Base-by-base conservation (phyloP, 2,797 vertebrate species). In the Pseudotriccus pelzelni region DNA sequence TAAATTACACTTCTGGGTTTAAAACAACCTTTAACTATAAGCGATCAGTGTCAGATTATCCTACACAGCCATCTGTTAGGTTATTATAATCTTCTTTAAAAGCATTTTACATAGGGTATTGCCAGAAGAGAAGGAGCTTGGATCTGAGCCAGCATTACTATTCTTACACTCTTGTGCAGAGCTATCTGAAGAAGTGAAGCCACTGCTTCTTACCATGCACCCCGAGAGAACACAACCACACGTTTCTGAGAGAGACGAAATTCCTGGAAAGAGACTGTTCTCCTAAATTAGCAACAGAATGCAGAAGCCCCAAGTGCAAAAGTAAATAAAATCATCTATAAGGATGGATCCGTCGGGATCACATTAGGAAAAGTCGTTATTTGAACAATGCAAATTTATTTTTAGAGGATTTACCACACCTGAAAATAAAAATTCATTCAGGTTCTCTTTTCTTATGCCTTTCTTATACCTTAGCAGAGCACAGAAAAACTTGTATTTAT, bases 51-150 rank as follows among this genome's bases (percentile, higher is more conserved):
- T 94, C 87, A 93, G 82, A 94, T 94, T 89, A 96, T 94, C 91
- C 93, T 94, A 94, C 91, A 94, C 73, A 93, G 87, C 93, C 93
- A 97, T 96, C 96, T 97, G 96, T 89, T 91, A 88, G 66, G 76
- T 85, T 94, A 94, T 90, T 89, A 94, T 88, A 96, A 58, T 90
- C 24, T 87, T 84, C 74, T 58, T 79, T 63, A 55, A 92, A 90
- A 90, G 53, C 84, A 78, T 80, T 94, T 90, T 91, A 75, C 50
- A 78, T 44, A 86, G 78, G 49, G 11, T 91, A 75, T 73, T 95
- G 93, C 89, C 85, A 93, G 87, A 90, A 91, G 50, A 95, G 82
- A 91, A 88, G 79, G 73, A 93, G 58, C 53, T 44, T 97, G 93
- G 69, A 25, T 47, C 46, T 77, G 53, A 90, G 89, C 87, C 95